phyloP scores from a whole-genome alignment of 2,888 invertebrate genomes.

The Ichneumoninae sp. region DNA sequence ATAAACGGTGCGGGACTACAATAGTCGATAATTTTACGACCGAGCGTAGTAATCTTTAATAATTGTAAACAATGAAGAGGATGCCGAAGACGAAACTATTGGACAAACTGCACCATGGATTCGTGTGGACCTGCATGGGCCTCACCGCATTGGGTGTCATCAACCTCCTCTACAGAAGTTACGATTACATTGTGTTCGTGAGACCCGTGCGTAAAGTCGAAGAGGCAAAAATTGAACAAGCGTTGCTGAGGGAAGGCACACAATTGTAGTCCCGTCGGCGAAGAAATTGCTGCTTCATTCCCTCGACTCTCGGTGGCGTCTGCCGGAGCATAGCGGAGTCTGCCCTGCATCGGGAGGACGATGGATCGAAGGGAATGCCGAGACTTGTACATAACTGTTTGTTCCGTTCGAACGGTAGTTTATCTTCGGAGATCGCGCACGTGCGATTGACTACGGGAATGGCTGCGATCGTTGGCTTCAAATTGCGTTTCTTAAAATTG shows the following conservation, averaged over 20 bases:
- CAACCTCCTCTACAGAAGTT: slow-evolving; percentile 83
- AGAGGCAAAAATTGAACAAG: slow-evolving; percentile 83
- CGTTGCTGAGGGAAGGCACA: slow-evolving; percentile 85
- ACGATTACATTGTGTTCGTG: slow-evolving; percentile 84
- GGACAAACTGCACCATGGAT: slow-evolving; percentile 85
- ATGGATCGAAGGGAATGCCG: background rate
- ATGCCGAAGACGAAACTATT: slow-evolving; percentile 80
- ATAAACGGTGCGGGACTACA: background rate
- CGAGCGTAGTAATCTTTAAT: background rate
- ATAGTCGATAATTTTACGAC: background rate
- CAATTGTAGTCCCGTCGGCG: background rate
- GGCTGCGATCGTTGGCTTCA: background rate
- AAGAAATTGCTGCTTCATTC: slow-evolving; percentile 1
- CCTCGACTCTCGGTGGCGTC: background rate
- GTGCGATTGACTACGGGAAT: background rate
- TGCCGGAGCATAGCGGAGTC: slow-evolving; percentile 1
- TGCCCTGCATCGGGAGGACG: background rate
- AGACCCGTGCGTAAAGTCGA: slow-evolving; percentile 82
- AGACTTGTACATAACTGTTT: background rate
- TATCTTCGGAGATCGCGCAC: background rate
- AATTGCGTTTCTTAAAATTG: slow-evolving; percentile 6
- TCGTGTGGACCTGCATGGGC: slow-evolving; percentile 85
- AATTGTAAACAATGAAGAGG: slow-evolving; percentile 4
- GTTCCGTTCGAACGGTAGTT: background rate
- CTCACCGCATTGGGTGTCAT: slow-evolving; percentile 83